Evolutionary conservation across 64 coral and sea anemone species (phyloP).

Genomic region (Anthopleura sola): DNA sequence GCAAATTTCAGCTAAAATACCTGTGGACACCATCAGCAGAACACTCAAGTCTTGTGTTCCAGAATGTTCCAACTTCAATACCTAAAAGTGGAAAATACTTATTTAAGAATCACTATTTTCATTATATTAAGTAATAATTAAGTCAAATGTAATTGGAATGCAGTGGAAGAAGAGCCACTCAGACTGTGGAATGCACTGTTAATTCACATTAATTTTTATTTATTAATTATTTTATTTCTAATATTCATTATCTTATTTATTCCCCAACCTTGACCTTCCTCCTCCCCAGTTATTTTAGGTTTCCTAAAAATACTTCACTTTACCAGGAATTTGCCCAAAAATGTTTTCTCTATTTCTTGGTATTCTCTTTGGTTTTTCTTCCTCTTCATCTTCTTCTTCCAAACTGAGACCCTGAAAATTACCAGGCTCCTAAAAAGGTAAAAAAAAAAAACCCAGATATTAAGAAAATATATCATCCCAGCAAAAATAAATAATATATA

Average conservation of each 20-base stretch:
- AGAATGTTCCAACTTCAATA: constrained; percentile 49
- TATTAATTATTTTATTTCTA: too few species aligned
- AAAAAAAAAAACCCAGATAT: not conserved
- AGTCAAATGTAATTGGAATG: too few species aligned
- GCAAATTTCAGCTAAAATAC: not conserved
- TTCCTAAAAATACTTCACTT: not conserved
- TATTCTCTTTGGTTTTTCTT: constrained; percentile 15
- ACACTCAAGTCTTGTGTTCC: constrained; percentile 51
- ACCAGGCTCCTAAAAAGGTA: constrained; percentile 2
- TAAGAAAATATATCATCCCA: not conserved
- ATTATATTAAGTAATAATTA: too few species aligned
- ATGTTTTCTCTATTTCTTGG: constrained; percentile 54
- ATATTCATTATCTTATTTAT: too few species aligned
- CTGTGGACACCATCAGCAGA: constrained; percentile 72
- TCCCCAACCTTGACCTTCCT: too few species aligned
- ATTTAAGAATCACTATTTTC: too few species aligned
- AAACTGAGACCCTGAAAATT: constrained; percentile 10
- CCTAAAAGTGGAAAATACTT: not conserved
- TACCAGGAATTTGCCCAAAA: constrained; percentile 47
- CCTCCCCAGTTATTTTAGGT: not conserved
- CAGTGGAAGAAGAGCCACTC: too few species aligned
- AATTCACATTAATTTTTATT: too few species aligned
- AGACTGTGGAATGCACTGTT: too few species aligned
- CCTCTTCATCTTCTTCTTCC: constrained; percentile 21
- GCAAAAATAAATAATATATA: too few species aligned